phyloP scores from a whole-genome alignment of 2,888 invertebrate species.

The Chloroclystis v-ata region DNA sequence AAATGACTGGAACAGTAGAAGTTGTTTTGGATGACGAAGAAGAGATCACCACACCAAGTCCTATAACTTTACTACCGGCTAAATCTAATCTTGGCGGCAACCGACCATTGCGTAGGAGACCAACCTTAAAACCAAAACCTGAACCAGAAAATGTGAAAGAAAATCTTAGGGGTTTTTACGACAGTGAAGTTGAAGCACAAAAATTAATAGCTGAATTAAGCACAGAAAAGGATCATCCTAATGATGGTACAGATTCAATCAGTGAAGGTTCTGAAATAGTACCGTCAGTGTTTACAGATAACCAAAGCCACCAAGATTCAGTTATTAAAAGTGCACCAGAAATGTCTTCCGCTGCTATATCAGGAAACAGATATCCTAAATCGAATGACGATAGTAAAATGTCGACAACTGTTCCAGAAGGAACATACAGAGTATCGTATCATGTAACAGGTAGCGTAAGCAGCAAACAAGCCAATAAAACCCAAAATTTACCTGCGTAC shows the following conservation, averaged over 20 bases:
- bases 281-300: slow-evolving; percentile 34
- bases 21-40: slow-evolving; percentile 65
- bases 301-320: slow-evolving; percentile 34
- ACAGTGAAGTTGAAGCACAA: slow-evolving; percentile 43
- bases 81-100: slow-evolving; percentile 88
- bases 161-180: slow-evolving; percentile 56
- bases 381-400: slow-evolving; percentile 49
- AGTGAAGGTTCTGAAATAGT: slow-evolving; percentile 42
- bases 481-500: slow-evolving; percentile 62
- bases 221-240: slow-evolving; percentile 47
- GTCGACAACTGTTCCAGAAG: slow-evolving; percentile 53
- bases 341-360: slow-evolving; percentile 29
- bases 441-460: slow-evolving; percentile 73
- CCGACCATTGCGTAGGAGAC: slow-evolving; percentile 82
- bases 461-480: slow-evolving; percentile 70
- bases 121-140: slow-evolving; percentile 62
- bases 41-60: slow-evolving; percentile 55
- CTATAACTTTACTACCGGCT: slow-evolving; percentile 83
- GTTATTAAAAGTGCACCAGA: slow-evolving; percentile 37
- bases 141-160: slow-evolving; percentile 47
- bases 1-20: slow-evolving; percentile 66
- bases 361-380: slow-evolving; percentile 60
- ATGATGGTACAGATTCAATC: slow-evolving; percentile 37
- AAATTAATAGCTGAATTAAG: slow-evolving; percentile 46
- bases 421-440: slow-evolving; percentile 69